Evolutionary conservation across 1,140 invertebrate genomes (phyloP).

Genomic region (Rhopalosiphum maidis): DNA sequence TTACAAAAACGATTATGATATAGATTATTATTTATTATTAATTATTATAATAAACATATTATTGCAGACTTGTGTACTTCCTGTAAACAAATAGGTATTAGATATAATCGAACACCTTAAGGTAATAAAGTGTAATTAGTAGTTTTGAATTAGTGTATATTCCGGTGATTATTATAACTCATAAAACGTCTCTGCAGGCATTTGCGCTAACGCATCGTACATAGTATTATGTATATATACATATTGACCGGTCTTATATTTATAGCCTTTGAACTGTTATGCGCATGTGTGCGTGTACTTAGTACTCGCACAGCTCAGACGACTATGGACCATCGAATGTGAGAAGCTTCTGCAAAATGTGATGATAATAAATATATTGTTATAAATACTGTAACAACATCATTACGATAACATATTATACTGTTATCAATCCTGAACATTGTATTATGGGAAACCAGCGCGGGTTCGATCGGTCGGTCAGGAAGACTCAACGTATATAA

Average conservation of each 20-base stretch:
- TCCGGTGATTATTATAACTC: no score
- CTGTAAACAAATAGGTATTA: neutral
- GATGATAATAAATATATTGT: neutral
- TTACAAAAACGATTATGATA: neutral
- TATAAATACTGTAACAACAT: neutral
- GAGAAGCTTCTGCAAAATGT: neutral
- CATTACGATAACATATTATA: neutral
- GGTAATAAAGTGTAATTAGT: neutral
- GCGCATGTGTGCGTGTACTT: neutral
- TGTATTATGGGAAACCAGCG: neutral
- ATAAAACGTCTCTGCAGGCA: neutral
- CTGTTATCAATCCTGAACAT: neutral
- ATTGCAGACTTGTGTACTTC: neutral
- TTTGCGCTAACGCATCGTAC: no score
- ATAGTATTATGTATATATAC: neutral
- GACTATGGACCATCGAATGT: neutral
- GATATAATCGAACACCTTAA: neutral
- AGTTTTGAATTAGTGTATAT: neutral
- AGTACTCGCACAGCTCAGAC: neutral
- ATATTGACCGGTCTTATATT: neutral
- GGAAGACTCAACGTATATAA: neutral
- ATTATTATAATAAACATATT: neutral
- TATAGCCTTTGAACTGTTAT: neutral
- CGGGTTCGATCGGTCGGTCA: neutral
- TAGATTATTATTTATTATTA: neutral